phyloP scores from a whole-genome alignment of 2,888 invertebrate species.

The Auanema sp. region DNA sequence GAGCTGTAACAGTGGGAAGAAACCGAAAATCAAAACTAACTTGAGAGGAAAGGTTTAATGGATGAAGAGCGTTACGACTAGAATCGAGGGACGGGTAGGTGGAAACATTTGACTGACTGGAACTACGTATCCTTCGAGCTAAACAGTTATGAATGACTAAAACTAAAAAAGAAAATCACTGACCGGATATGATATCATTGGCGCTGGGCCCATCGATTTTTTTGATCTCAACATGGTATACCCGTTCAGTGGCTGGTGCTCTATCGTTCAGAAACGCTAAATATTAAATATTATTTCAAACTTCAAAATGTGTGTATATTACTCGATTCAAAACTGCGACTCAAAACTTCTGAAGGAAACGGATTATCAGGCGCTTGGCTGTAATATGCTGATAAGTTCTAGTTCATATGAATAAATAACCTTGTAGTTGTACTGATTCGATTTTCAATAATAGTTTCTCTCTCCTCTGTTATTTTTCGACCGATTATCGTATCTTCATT shows the following conservation, averaged over 20 bases:
- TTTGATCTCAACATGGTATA: constrained; percentile 32
- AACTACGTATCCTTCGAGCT: background rate
- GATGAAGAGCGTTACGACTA: background rate
- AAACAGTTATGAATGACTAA: too few relatives aligned
- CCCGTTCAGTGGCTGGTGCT: constrained; percentile 6
- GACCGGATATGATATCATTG: constrained; percentile 35
- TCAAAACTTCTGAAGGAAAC: constrained; percentile 8
- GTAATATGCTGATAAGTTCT: too few relatives aligned
- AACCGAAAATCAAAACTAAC: constrained; percentile 2
- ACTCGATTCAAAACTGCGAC: constrained; percentile 8
- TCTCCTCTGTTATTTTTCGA: constrained; percentile 35
- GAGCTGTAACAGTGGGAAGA: background rate
- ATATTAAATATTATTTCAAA: too few relatives aligned
- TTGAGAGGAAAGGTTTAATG: background rate
- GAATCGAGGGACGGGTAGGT: background rate
- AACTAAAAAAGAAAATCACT: background rate
- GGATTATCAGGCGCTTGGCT: too few relatives aligned
- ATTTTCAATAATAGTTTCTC: constrained; percentile 36
- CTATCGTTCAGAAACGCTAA: too few relatives aligned
- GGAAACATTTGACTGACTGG: constrained; percentile 3
- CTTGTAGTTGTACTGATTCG: background rate
- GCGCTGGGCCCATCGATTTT: constrained; percentile 30
- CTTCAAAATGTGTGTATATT: too few relatives aligned
- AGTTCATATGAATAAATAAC: background rate
- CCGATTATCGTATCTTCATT: constrained; percentile 30